These are phyloP conservation scores for Trichonephila clavata DNA, from an alignment of 1,140 invertebrate genomes.

Conservation along the genomic window DNA sequence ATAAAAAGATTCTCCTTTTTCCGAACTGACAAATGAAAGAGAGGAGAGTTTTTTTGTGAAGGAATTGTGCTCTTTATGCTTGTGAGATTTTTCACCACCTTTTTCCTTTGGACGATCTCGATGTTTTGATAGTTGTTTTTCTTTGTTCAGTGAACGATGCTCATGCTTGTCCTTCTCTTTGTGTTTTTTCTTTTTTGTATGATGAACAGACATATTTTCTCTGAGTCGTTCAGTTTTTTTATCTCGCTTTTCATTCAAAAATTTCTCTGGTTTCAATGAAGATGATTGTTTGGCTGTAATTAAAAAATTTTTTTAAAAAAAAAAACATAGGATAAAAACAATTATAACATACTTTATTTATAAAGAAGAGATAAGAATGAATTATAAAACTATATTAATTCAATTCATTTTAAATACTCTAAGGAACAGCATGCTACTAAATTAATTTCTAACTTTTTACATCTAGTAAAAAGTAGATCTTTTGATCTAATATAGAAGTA, in stretches of 20 bases:
- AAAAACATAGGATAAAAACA: neutral
- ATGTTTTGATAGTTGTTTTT: slow-evolving; percentile 60
- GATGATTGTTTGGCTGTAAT: slow-evolving; percentile 28
- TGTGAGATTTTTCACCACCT: slow-evolving; percentile 49
- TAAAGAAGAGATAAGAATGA: too few species aligned
- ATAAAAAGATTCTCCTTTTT: slow-evolving; percentile 3
- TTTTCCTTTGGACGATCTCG: slow-evolving; percentile 50
- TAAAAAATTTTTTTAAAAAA: slow-evolving; percentile 23
- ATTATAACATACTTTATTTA: too few species aligned
- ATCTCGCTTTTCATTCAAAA: neutral
- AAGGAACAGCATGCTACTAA: too few species aligned
- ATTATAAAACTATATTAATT: too few species aligned
- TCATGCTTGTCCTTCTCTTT: slow-evolving; percentile 74
- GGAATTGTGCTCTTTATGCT: slow-evolving; percentile 57
- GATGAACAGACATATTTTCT: slow-evolving; percentile 68
- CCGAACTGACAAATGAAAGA: slow-evolving; percentile 5
- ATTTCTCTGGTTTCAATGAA: slow-evolving; percentile 43
- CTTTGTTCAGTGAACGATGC: slow-evolving; percentile 45
- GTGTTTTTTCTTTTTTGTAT: slow-evolving; percentile 76
- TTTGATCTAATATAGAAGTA: too few species aligned
- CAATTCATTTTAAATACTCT: too few species aligned
- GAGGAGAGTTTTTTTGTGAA: slow-evolving; percentile 24
- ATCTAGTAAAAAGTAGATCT: too few species aligned
- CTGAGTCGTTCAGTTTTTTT: slow-evolving; percentile 62
- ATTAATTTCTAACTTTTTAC: too few species aligned